These are phyloP conservation scores for Psilopogon haemacephalus DNA, from an alignment of 2,113 vertebrate species.

Conservation along the genomic window DNA sequence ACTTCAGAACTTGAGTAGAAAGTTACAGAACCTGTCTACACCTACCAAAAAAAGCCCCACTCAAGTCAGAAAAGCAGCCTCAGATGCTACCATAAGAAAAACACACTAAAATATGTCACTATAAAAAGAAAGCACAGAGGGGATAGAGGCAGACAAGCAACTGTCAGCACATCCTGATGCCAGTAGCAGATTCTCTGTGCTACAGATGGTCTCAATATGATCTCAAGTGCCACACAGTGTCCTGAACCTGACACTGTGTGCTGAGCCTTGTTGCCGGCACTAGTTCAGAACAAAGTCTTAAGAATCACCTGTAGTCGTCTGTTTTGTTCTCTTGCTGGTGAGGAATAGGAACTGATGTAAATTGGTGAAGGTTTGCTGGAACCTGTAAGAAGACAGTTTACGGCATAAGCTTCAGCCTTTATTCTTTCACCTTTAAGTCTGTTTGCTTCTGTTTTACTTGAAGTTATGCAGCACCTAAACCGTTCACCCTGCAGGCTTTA, in stretches of 20 bases:
- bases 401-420: constrained; percentile 29
- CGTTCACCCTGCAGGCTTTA: not conserved
- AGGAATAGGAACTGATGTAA: constrained; percentile 96
- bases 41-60: not conserved
- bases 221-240: not conserved
- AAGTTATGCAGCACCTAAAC: not conserved
- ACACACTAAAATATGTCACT: accelerated
- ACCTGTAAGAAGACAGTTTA: constrained; percentile 79
- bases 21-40: not conserved
- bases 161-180: not conserved
- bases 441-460: not conserved
- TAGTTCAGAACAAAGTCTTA: not conserved
- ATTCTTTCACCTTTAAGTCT: not conserved
- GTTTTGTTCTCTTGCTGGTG: constrained; percentile 91
- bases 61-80: not conserved
- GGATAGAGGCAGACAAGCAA: accelerated
- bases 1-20: not conserved
- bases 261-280: not conserved
- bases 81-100: not conserved
- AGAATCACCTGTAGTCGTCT: constrained; percentile 89
- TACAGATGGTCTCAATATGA: not conserved
- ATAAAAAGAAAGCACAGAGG: not conserved
- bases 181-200: no score
- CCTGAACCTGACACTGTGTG: not conserved
- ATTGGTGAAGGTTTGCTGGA: constrained; percentile 93